Conservation (phyloP, 1,140 invertebrate species). For the Lepidurus apus region DNA sequence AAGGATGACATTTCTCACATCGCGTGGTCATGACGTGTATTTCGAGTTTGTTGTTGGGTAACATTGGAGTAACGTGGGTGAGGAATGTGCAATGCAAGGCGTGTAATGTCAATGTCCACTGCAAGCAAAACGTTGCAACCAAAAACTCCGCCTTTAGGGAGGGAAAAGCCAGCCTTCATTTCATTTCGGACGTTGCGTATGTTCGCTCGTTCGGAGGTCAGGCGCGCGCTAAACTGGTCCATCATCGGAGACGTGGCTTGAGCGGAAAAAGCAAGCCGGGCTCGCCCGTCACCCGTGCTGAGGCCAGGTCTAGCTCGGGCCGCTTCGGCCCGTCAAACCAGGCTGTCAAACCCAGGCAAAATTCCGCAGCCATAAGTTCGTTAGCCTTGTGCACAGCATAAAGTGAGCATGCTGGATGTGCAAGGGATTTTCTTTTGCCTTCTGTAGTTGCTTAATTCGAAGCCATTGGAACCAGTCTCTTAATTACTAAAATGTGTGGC, state of each 20-base stretch:
- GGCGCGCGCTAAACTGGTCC: too few relatives aligned
- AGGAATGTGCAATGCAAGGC: conserved; percentile 14
- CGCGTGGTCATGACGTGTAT: neutral
- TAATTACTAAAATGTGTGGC: too few relatives aligned
- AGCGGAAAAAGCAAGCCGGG: neutral
- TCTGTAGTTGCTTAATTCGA: neutral
- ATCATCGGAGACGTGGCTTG: neutral
- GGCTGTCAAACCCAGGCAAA: neutral
- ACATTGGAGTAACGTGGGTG: neutral
- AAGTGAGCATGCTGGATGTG: conserved; percentile 7
- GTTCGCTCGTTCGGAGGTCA: neutral
- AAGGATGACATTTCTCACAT: neutral
- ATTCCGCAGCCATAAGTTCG: conserved; percentile 21
- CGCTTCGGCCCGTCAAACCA: neutral
- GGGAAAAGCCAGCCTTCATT: neutral
- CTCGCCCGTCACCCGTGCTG: neutral
- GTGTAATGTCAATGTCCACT: conserved; percentile 18
- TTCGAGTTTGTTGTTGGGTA: conserved; percentile 21
- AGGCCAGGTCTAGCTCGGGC: neutral
- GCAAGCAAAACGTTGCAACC: neutral
- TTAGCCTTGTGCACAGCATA: conserved; percentile 8
- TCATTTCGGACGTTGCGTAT: neutral
- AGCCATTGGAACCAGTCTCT: too few relatives aligned
- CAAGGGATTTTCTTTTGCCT: neutral
- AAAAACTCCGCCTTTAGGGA: neutral